Base-by-base conservation (phyloP, 2,888 invertebrate species). In the Athalia cordata region DNA sequence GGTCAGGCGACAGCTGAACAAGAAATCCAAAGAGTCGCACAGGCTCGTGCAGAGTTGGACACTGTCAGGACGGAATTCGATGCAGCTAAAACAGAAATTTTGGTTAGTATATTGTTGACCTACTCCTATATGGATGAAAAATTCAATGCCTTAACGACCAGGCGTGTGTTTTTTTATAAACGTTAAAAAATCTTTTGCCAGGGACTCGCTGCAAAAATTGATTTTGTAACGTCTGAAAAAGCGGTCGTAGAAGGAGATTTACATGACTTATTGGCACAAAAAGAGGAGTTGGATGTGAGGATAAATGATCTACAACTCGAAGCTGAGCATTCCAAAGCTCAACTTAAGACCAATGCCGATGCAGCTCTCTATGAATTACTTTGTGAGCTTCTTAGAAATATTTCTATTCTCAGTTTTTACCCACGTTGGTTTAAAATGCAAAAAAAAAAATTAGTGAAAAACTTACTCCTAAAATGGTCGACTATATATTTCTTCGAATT, bases 261-360 rank as follows among this genome's bases (percentile, higher is more conserved):
- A 77, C 93, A 95, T 90, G 94, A 94, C 85, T 89, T 94, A 81
- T 90, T 93, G 80, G 92, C 93, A 86, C 94, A 95, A 87, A 95
- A 95, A 88, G 92, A 93, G 81, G 93, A 93, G 79, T 89, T 95
- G 67, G 94, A 94, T 84, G 91, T 91, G 13, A 93, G 93, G 87
- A 89, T 94, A 81, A 91, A 90, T 61, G 91, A 92, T 66, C 87
- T 93, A 52, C 92, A 91, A 84, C 89, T 88, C 80, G 92, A 93
- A 82, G 84, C 84, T 11, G 88, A 88, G 75, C 85, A 85, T 76
- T 85, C 83, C 13, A 84, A 81, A 43, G 83, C 83, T 66, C 87
- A 89, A 81, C 81, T 86, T 59, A 88, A 87, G 80, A 83, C 85
- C 5, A 85, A 88, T 50, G 84, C 85, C 9, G 86, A 88, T n/a